phyloP scores from a whole-genome alignment of 2,888 invertebrate genomes.

The Tinea pellionella region DNA sequence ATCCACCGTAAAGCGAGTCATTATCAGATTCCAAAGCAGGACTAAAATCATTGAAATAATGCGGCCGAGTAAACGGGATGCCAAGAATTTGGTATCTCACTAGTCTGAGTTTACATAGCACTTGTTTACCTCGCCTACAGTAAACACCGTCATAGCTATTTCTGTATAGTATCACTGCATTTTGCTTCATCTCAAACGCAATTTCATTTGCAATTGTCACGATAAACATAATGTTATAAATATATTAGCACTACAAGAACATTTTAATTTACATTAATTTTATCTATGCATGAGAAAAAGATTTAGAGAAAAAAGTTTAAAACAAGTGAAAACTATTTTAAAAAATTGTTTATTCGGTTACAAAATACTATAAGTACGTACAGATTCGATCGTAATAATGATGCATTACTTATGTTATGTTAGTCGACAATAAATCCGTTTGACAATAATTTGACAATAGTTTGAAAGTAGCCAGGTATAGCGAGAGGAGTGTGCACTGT shows the following conservation, averaged over 20 bases:
- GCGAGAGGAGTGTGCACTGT: no score
- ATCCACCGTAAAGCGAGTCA: constrained; percentile 19
- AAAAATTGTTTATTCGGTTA: no score
- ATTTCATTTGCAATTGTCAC: neutral
- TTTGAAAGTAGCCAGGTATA: no score
- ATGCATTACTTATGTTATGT: neutral
- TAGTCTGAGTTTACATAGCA: constrained; percentile 42
- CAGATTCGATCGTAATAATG: neutral
- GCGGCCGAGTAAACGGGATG: constrained; percentile 38
- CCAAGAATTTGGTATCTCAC: constrained; percentile 56
- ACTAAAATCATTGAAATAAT: constrained; percentile 19
- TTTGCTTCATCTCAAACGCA: neutral
- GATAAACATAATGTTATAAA: no score
- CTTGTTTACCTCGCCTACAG: constrained; percentile 50
- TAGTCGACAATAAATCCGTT: constrained; percentile 22
- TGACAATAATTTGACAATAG: constrained; percentile 27
- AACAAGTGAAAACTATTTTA: no score
- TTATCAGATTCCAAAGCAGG: constrained; percentile 33
- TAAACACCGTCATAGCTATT: constrained; percentile 6
- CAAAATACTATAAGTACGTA: no score
- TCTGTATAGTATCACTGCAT: neutral
- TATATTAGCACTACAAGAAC: no score
- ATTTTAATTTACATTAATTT: no score
- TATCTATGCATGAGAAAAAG: no score
- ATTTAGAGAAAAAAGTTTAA: no score